Base-by-base conservation (phyloP, 2,797 vertebrate species). In the Menidia menidia region DNA sequence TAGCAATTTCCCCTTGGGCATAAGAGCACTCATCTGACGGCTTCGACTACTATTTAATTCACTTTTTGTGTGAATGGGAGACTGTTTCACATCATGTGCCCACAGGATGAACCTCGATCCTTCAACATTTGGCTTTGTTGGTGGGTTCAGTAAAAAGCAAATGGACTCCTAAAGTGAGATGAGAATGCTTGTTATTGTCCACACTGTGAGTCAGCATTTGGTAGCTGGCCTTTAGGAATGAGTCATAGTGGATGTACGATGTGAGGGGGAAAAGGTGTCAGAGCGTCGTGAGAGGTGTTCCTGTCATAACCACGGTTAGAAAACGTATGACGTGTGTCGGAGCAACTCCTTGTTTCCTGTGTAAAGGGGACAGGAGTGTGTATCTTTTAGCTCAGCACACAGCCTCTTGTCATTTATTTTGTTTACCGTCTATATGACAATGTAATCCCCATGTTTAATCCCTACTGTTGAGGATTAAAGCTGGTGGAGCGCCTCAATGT, bases 381-480 rank as follows among this genome's bases (percentile, higher is more conserved):
- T 80, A 48, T 65, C 66, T 74, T 73, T 85, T 61, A 67, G 68
- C 66, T 12, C 25, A 70, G 60, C 58, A 50, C 71, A 63, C 73
- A 55, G 56, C 71, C 56, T 79, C 74, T 74, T 81, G 72, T 45
- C 6, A 0, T 85, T 67, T 53, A 52, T 65, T 64, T 75, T 84
- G 78, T 91, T 88, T 81, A 77, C 83, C 57, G 65, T 81, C 73
- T 85, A 68, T n/a, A 72, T 69, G 50, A 61, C 67, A 75, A 57
- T 77, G 66, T 80, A 82, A 91, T 88, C 84, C 77, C 70, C 57
- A 60, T 78, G 42, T 83, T 84, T 85, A 86, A 91, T 91, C 88
- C 55, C 19, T 63, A 63, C 64, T 69, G 32, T 2, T 73, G 51
- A 62, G 80, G 80, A 88, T 89, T 89, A 87, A 70, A 82, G 15